Conservation (phyloP, 1,140 invertebrate species). For the Whitmania pigra region DNA sequence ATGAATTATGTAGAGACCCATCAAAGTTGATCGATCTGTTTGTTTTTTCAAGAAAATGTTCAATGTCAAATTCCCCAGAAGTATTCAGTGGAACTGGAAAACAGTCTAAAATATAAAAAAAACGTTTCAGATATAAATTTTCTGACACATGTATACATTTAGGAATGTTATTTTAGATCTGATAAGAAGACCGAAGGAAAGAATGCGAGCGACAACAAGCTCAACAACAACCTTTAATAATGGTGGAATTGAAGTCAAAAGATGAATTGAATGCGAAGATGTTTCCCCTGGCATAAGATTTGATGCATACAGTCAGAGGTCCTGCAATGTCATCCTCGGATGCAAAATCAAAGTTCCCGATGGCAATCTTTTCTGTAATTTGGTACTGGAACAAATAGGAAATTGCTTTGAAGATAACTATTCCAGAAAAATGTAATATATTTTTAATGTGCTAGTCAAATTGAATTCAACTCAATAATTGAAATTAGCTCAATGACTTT, state of each 20-base stretch:
- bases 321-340: slow-evolving; percentile 53
- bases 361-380: slow-evolving; percentile 58
- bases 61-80: slow-evolving; percentile 46
- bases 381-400: slow-evolving; percentile 51
- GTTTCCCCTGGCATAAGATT: slow-evolving; percentile 63
- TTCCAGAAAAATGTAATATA: neutral
- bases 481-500: too few species aligned
- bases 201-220: neutral
- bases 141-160: neutral
- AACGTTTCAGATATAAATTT: neutral
- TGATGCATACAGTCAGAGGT: slow-evolving; percentile 59
- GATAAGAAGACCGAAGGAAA: neutral
- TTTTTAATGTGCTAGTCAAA: neutral
- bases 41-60: slow-evolving; percentile 50
- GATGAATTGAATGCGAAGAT: slow-evolving; percentile 80
- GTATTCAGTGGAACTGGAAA: slow-evolving; percentile 27
- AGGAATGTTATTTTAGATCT: neutral
- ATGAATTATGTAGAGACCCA: slow-evolving; percentile 34
- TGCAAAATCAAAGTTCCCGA: slow-evolving; percentile 77
- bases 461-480: too few species aligned
- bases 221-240: slow-evolving; percentile 8
- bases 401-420: neutral
- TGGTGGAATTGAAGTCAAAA: slow-evolving; percentile 70
- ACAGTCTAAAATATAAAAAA: slow-evolving; percentile 23
- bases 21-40: slow-evolving; percentile 61